Evolutionary conservation across 2,797 vertebrate species (phyloP), one percentile per base, ranked within the genome.

Genomic region (Mastacembelus armatus): DNA sequence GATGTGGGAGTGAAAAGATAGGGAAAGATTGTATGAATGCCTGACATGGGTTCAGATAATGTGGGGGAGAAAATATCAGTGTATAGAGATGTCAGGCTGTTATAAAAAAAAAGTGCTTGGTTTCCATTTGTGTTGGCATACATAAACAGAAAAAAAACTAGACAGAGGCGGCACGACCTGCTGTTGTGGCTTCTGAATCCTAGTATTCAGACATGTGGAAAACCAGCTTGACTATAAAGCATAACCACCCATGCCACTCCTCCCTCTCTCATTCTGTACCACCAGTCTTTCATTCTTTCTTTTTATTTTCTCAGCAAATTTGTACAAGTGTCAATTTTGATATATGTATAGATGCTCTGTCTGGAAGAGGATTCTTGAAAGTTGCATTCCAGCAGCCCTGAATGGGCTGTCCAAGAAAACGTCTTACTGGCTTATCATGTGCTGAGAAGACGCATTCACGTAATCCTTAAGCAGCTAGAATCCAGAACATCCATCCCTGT

Each of bases 381-480:
- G 77, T 89, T 35, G 15, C 77, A 67, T 81, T 70, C 67, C 30
- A 16, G 76, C 71, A 83, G 81, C 67, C 63, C 44, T n/a, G 64
- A 64, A 71, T 66, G 56, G 74, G 56, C 77, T 80, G 76, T 88
- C 85, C 85, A 88, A 81, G 84, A 81, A 83, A 78, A 66, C 67
- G 77, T 85, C 77, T 87, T 84, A 84, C 83, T 86, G 89, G 90
- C 79, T 90, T 84, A 87, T 84, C 48, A 29, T 68, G 66, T 76
- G 74, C 77, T 84, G 88, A 83, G 80, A 64, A 88, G 83, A 85
- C 64, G 85, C 88, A 74, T 88, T 89, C 81, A 76, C 71, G 74
- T 89, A 91, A 91, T 91, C 90, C 84, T 79, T 78, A 77, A 88
- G 81, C 77, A 82, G 85, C 82, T 64, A 51, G 67, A 86, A 86